These are phyloP conservation scores for Progne subis DNA, from an alignment of 2,113 vertebrate genomes.

Conservation along the genomic window DNA sequence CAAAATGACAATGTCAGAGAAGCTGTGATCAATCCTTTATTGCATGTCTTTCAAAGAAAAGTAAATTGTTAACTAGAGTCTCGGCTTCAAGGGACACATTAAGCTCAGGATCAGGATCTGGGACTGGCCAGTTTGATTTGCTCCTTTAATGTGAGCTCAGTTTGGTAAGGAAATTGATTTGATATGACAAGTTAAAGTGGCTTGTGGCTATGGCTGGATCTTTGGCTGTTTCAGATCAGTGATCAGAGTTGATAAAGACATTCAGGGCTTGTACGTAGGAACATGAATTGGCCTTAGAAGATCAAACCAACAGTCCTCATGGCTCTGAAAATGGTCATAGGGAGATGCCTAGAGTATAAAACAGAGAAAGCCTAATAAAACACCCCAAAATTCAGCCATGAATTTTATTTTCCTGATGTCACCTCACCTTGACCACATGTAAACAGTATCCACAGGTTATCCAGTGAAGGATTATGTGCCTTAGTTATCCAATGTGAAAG, in stretches of 20 bases:
- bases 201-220: background rate
- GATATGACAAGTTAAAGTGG: accelerated
- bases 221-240: background rate
- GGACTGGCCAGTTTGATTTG: background rate
- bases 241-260: background rate
- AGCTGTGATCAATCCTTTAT: background rate
- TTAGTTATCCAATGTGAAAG: background rate
- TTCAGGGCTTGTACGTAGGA: background rate
- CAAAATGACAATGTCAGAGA: background rate
- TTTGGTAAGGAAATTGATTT: background rate
- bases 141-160: background rate
- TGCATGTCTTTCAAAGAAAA: background rate
- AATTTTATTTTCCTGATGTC: background rate
- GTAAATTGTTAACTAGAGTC: background rate
- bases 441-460: background rate
- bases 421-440: background rate
- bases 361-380: background rate
- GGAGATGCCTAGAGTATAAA: background rate
- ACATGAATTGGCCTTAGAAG: background rate
- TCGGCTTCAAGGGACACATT: background rate
- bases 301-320: background rate
- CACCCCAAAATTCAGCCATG: background rate
- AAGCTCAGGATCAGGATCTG: background rate
- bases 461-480: background rate
- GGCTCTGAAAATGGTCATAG: background rate